Conservation (phyloP, 2,888 invertebrate species). For the Acleris cristana region DNA sequence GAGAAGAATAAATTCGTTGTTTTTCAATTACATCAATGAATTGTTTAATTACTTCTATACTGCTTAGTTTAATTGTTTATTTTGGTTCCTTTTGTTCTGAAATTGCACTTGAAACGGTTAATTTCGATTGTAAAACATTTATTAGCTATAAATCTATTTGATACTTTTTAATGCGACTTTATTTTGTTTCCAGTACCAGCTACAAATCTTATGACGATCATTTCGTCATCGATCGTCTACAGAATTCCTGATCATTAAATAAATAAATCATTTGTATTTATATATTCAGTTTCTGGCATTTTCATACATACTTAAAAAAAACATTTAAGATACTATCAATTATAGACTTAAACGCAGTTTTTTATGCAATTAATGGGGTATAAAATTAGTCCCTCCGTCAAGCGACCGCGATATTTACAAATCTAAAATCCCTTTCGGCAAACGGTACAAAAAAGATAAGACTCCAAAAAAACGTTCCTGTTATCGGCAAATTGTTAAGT, state of each 20-base stretch:
- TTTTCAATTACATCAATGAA: conserved; percentile 25
- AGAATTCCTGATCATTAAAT: too few relatives aligned
- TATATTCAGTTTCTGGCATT: too few relatives aligned
- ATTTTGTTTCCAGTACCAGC: background rate
- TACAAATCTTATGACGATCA: background rate
- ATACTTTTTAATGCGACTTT: background rate
- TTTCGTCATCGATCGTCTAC: background rate
- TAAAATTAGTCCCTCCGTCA: conserved; percentile 29
- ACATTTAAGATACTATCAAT: too few relatives aligned
- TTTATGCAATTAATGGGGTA: conserved; percentile 6
- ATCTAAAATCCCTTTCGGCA: conserved; percentile 34
- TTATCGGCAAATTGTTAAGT: conserved; percentile 58
- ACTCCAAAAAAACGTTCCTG: conserved; percentile 29
- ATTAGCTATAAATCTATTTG: background rate
- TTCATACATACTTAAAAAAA: too few relatives aligned
- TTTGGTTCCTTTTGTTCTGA: background rate
- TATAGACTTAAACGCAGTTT: background rate
- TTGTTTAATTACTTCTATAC: conserved; percentile 16
- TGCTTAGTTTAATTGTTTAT: conserved; percentile 13
- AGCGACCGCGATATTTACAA: conserved; percentile 29
- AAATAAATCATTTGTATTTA: too few relatives aligned
- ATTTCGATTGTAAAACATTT: background rate
- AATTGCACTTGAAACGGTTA: conserved; percentile 4
- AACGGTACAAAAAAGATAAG: conserved; percentile 28
- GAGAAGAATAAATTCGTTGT: conserved; percentile 28